A percentile compares a stretch with the other conserved stretches of the same genome.
Conservation (phyloP, 2,888 invertebrate genomes). For the Temnothorax unifasciatus region DNA sequence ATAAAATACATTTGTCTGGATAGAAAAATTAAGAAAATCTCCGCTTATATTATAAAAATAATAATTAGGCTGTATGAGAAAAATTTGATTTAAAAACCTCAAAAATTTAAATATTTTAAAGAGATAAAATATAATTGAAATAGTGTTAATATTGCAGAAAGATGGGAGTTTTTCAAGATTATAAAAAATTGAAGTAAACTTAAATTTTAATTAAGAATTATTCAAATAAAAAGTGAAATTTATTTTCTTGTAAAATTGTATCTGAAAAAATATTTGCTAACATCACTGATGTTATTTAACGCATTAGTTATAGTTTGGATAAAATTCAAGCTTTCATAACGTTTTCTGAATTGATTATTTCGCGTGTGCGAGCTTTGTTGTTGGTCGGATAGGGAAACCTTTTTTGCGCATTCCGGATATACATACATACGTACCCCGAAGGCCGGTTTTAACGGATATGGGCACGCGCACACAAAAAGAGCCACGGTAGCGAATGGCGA, state of each 20-base stretch:
- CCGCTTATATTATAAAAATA: not conserved
- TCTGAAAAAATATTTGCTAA: not conserved
- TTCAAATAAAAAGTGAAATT: not conserved
- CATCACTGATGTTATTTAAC: not conserved
- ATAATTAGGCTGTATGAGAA: not conserved
- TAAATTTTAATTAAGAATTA: not conserved
- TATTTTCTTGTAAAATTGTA: not conserved
- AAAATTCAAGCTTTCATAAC: not conserved
- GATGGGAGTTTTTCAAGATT: not conserved
- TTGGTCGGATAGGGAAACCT: not conserved
- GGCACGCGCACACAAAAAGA: conserved; percentile 45
- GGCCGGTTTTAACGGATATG: conserved; percentile 65
- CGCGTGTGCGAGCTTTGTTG: conserved; percentile 8
- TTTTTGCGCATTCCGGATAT: conserved; percentile 28
- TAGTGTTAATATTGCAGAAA: not conserved
- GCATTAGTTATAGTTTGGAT: not conserved
- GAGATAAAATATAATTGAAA: not conserved
- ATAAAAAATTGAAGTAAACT: not conserved
- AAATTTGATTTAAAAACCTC: not conserved
- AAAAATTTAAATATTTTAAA: not conserved
- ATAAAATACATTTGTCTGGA: not conserved
- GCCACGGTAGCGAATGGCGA: conserved; percentile 63
- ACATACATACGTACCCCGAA: not conserved
- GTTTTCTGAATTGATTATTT: conserved; percentile 18
- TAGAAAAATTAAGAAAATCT: not conserved